A percentile compares a stretch with the other conserved stretches of the same genome.
phyloP scores from a whole-genome alignment of 2,888 invertebrate species.

The Plusia festucae region DNA sequence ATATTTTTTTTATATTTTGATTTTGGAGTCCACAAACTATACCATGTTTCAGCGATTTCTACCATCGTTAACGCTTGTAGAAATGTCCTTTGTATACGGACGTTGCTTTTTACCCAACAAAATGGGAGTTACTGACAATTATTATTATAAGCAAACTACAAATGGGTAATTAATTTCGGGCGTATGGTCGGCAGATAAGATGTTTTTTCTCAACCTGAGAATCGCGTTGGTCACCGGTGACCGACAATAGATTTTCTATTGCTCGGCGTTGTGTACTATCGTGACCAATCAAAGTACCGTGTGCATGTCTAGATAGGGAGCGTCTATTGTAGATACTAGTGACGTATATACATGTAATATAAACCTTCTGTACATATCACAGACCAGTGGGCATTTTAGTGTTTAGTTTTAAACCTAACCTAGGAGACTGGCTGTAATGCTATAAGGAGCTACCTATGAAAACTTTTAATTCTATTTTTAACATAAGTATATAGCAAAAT shows the following conservation, averaged over 20 bases:
- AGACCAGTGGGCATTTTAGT: conserved; percentile 68
- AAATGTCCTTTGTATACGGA: no score
- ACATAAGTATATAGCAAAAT: no score
- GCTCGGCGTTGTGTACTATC: background rate
- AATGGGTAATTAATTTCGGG: background rate
- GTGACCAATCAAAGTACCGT: conserved; percentile 16
- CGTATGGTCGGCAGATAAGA: background rate
- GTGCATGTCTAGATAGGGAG: conserved; percentile 18
- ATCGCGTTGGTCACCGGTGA: background rate
- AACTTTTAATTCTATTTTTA: no score
- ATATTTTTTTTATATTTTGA: no score
- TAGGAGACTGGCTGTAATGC: conserved; percentile 48
- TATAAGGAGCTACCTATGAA: conserved; percentile 18
- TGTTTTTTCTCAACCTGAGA: background rate
- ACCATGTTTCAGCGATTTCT: no score
- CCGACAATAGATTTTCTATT: background rate
- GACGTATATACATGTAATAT: conserved; percentile 43
- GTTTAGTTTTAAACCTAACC: conserved; percentile 63
- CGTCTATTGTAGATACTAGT: conserved; percentile 21
- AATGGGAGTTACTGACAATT: no score
- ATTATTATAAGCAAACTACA: background rate
- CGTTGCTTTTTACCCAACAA: no score
- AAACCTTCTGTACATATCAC: conserved; percentile 71
- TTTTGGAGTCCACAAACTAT: no score
- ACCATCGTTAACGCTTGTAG: no score